Evolutionary conservation across 2,797 vertebrate genomes (phyloP), one percentile per base, ranked within the genome.

Genomic region (Gymnodraco acuticeps): DNA sequence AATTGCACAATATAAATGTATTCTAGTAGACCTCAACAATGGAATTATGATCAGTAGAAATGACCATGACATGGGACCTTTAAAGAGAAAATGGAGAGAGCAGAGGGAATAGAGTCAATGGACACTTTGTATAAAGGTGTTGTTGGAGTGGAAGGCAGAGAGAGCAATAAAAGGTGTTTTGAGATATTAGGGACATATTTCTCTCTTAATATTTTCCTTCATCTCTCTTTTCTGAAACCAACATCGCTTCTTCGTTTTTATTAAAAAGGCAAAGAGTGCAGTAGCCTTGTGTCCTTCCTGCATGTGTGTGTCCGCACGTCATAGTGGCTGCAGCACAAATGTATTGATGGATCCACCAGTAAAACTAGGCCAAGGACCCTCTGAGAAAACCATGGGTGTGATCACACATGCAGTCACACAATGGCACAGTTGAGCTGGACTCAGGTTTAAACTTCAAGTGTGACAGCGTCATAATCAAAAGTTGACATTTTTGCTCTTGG

Each of bases 291-390:
- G 62, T 51, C 56, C 41, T 15, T 56, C 48, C 58, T 77, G 55
- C 48, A 52, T 48, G 33, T 71, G 23, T 65, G 65, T 59, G 59
- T 56, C 43, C 45, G 51, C 23, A 42, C 48, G 63, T 71, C 53
- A 61, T 56, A 63, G 20, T 68, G 53, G 76, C 65, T 69, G 27
- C 50, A 17, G 70, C 19, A 41, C 80, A 62, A 68, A 84, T 70
- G 41, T 84, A 88, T 87, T 84, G 87, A 92, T 87, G 80, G 87
- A 92, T 87, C 80, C 65, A 77, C n/a, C 14, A 20, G 51, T 75
- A 55, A 64, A 74, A 76, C 47, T 65, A 70, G 68, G 63, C 64
- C 68, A 81, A 56, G n/a, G 69, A 70, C 68, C 81, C 70, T 73
- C 52, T 50, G 64, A 80, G 80, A 73, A 56, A 64, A 65, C 7